Evolutionary conservation across 2,888 invertebrate species (phyloP).

Genomic region (Apotomis betuletana): DNA sequence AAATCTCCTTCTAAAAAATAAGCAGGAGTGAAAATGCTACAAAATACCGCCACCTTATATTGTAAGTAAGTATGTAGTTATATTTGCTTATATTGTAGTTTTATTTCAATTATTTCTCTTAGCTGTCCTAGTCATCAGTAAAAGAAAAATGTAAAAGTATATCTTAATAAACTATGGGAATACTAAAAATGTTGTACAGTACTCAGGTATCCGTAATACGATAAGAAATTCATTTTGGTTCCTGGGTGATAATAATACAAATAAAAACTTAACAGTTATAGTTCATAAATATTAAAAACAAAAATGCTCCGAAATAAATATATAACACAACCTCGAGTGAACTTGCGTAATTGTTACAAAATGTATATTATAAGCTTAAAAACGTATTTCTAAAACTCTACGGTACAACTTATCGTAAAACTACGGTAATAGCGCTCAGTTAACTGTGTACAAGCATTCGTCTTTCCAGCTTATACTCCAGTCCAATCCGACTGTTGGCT

Average conservation of each 20-base stretch:
- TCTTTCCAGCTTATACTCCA: neutral
- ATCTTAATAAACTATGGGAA: constrained; percentile 46
- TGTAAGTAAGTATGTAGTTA: neutral
- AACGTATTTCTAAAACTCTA: constrained; percentile 32
- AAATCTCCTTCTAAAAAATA: neutral
- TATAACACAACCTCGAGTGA: constrained; percentile 78
- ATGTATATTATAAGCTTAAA: constrained; percentile 28
- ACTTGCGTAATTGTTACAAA: constrained; percentile 56
- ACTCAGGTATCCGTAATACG: constrained; percentile 59
- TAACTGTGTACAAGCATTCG: neutral
- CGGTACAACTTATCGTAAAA: constrained; percentile 29
- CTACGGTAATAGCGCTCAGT: constrained; percentile 23
- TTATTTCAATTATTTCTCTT: constrained; percentile 6
- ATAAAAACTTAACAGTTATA: constrained; percentile 36
- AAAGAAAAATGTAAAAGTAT: constrained; percentile 46
- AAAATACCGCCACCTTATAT: constrained; percentile 2
- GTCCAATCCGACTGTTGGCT: neutral
- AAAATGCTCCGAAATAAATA: constrained; percentile 44
- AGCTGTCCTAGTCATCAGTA: constrained; percentile 43
- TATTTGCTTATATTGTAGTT: constrained; percentile 1
- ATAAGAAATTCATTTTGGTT: constrained; percentile 47
- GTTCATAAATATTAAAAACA: constrained; percentile 33
- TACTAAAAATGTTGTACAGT: constrained; percentile 68
- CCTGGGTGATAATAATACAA: constrained; percentile 36
- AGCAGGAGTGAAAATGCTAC: neutral